Conservation (phyloP, 2,797 vertebrate species). For the Coregonus ussuriensis region DNA sequence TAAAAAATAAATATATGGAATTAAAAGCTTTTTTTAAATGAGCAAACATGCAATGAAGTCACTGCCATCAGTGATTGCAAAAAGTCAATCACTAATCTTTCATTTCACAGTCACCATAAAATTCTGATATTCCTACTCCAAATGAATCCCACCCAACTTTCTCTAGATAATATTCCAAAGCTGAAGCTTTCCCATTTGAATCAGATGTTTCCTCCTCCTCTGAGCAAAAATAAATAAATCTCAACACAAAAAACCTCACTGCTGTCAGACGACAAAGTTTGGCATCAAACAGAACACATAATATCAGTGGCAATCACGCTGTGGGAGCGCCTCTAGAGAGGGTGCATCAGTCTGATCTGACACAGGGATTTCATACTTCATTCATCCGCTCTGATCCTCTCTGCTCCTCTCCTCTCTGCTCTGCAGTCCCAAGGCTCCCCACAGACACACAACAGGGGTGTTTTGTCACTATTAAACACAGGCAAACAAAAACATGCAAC, state of each 20-base stretch:
- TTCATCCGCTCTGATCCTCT: constrained; percentile 32
- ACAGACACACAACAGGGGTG: constrained; percentile 9
- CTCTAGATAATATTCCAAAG: not conserved
- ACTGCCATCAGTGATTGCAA: not conserved
- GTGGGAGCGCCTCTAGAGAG: constrained; percentile 34
- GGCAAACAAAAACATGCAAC: constrained; percentile 12
- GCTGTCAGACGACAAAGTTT: constrained; percentile 45
- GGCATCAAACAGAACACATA: constrained; percentile 43
- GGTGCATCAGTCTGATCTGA: constrained; percentile 42
- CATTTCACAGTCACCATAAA: not conserved
- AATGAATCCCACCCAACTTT: not conserved
- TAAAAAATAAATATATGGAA: not conserved
- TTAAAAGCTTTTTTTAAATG: not conserved
- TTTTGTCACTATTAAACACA: constrained; percentile 30
- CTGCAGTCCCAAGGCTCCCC: not conserved
- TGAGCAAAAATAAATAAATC: constrained; percentile 21
- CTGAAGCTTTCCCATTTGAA: not conserved
- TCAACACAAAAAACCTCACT: not conserved
- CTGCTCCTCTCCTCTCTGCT: not conserved
- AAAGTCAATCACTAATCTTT: not conserved
- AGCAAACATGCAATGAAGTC: not conserved
- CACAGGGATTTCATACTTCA: constrained; percentile 38
- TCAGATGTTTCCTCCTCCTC: constrained; percentile 2
- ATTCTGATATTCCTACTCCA: not conserved
- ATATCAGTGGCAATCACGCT: constrained; percentile 40